phyloP scores from a whole-genome alignment of 2,888 invertebrate species.

The Caradrina kadenii region DNA sequence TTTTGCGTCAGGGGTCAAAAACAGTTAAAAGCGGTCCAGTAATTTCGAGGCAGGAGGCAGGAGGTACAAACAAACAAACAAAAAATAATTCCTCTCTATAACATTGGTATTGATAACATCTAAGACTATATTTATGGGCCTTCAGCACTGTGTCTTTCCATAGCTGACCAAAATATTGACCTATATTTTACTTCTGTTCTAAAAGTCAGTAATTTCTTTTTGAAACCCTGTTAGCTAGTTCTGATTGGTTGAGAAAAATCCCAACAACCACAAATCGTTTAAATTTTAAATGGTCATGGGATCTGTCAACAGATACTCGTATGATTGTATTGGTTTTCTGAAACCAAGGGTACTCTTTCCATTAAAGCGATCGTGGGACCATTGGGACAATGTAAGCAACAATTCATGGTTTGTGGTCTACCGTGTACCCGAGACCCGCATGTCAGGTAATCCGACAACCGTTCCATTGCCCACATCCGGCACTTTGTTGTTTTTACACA shows the following conservation, averaged over 20 bases:
- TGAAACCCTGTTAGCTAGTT: background rate
- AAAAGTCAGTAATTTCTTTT: background rate
- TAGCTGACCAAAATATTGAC: too few relatives aligned
- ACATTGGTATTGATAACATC: too few relatives aligned
- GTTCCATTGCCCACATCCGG: constrained; percentile 62
- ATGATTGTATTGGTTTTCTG: constrained; percentile 3
- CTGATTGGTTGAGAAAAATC: background rate
- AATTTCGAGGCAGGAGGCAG: too few relatives aligned
- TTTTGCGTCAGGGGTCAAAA: too few relatives aligned
- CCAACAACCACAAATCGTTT: too few relatives aligned
- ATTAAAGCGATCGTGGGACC: constrained; percentile 19
- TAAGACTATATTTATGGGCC: too few relatives aligned
- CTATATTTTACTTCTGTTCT: too few relatives aligned
- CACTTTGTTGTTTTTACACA: constrained; percentile 52
- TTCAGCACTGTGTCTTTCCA: too few relatives aligned
- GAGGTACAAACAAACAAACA: too few relatives aligned
- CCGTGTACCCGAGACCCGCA: constrained; percentile 54
- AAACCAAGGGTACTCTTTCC: constrained; percentile 3
- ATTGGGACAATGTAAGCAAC: constrained; percentile 11
- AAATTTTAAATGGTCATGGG: background rate
- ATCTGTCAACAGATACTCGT: background rate
- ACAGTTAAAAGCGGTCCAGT: too few relatives aligned
- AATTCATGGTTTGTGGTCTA: constrained; percentile 29
- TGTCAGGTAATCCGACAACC: constrained; percentile 55
- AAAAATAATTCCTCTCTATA: too few relatives aligned